Percentiles rank a stretch among this genome's conserved stretches.
Evolutionary conservation across 2,888 invertebrate species (phyloP).

Genomic region (Gibbula magus): DNA sequence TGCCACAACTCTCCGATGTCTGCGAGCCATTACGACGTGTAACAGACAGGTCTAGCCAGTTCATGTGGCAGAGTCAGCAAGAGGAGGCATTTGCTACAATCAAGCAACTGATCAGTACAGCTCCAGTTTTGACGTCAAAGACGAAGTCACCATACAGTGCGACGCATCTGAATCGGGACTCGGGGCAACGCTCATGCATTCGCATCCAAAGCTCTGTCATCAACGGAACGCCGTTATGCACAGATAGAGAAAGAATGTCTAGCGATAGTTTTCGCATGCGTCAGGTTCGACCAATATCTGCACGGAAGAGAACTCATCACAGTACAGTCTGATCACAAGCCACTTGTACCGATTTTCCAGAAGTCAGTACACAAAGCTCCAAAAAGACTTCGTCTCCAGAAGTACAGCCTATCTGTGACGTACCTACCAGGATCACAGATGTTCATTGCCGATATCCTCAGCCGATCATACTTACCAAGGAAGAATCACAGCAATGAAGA

Average conservation of each 20-base stretch:
- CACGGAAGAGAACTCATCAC: slow-evolving; percentile 21
- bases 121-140: slow-evolving; percentile 18
- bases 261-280: slow-evolving; percentile 37
- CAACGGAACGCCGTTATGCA: slow-evolving; percentile 39
- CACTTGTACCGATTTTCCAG: slow-evolving; percentile 36
- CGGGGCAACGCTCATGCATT: slow-evolving; percentile 41
- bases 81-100: slow-evolving; percentile 28
- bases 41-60: not conserved
- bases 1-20: slow-evolving; percentile 18
- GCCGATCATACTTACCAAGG: too few species aligned
- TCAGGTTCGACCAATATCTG: slow-evolving; percentile 41
- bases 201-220: slow-evolving; percentile 38
- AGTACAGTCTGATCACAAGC: slow-evolving; percentile 45
- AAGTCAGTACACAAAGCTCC: slow-evolving; percentile 37
- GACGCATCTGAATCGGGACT: slow-evolving; percentile 35
- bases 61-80: slow-evolving; percentile 25
- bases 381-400: slow-evolving; percentile 31
- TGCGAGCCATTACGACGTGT: slow-evolving; percentile 17
- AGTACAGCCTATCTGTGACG: not conserved
- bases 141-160: slow-evolving; percentile 21
- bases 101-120: slow-evolving; percentile 17
- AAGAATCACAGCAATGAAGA: too few species aligned
- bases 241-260: slow-evolving; percentile 50
- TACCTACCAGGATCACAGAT: too few species aligned
- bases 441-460: too few species aligned